These are phyloP conservation scores for Pitta sordida DNA, from an alignment of 2,113 vertebrate genomes.

Conservation along the genomic window DNA sequence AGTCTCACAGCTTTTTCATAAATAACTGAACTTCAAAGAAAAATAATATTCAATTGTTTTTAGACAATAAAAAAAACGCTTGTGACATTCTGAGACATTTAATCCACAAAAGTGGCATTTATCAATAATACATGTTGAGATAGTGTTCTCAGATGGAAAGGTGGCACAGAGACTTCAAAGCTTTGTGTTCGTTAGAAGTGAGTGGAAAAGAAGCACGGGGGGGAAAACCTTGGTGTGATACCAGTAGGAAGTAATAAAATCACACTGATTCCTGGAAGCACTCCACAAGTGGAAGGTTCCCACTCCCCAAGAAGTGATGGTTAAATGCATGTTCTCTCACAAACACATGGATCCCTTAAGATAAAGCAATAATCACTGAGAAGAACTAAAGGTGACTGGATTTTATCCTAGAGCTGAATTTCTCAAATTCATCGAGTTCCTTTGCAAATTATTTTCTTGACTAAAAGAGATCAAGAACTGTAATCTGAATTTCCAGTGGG, in stretches of 20 bases:
- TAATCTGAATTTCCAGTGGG: not conserved
- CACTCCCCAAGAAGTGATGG: not conserved
- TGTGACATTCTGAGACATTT: not conserved
- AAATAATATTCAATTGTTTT: slow-evolving; percentile 5
- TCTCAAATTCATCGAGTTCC: not conserved
- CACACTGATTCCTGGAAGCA: not conserved
- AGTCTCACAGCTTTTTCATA: not conserved
- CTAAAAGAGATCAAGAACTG: not conserved
- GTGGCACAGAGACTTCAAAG: not conserved
- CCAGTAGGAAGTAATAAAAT: not conserved
- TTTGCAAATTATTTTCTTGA: not conserved
- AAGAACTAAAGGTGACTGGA: not conserved
- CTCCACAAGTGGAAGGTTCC: not conserved
- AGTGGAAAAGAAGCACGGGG: not conserved
- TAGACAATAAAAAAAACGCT: not conserved
- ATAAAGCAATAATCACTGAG: not conserved
- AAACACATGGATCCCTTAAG: not conserved
- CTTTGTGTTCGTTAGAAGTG: not conserved
- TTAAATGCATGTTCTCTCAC: not conserved
- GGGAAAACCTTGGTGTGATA: not conserved
- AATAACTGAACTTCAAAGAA: not conserved
- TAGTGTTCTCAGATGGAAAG: not conserved
- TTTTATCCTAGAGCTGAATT: not conserved
- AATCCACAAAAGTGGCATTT: slow-evolving; percentile 41
- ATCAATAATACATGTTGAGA: slow-evolving; percentile 52